A percentile compares a stretch with the other conserved stretches of the same genome.
phyloP scores from a whole-genome alignment of 2,888 invertebrate genomes.

The Chymomyza fuscimana region DNA sequence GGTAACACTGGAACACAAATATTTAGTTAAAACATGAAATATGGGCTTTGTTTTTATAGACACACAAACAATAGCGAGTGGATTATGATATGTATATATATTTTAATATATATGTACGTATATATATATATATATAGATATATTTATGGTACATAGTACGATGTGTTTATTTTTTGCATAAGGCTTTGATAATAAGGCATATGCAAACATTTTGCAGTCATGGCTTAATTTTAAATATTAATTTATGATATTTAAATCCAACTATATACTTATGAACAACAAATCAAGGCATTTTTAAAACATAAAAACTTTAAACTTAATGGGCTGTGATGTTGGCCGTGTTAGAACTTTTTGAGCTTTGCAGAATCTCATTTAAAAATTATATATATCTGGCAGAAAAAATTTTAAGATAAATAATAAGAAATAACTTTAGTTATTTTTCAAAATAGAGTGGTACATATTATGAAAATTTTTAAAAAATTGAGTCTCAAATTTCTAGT shows the following conservation, averaged over 20 bases:
- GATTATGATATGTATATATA: slow-evolving; percentile 46
- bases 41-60: slow-evolving; percentile 44
- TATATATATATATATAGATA: slow-evolving; percentile 15
- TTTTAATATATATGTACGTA: slow-evolving; percentile 23
- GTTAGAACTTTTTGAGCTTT: background rate
- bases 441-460: no score
- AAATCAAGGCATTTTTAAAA: background rate
- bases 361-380: no score
- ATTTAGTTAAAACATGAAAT: slow-evolving; percentile 13
- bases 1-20: slow-evolving; percentile 31
- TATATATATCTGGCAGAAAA: background rate
- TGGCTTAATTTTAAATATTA: background rate
- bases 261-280: background rate
- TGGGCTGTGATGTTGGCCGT: background rate
- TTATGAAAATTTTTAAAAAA: no score
- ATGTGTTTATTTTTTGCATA: background rate
- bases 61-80: slow-evolving; percentile 71
- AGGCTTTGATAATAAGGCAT: background rate
- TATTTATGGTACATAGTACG: slow-evolving; percentile 4
- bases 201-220: background rate
- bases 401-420: background rate
- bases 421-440: no score
- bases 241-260: background rate
- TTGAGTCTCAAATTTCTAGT: no score
- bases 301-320: background rate